Evolutionary conservation across 2,888 invertebrate species (phyloP), one percentile per base, ranked within the genome.

Genomic region (Sesia bembeciformis): DNA sequence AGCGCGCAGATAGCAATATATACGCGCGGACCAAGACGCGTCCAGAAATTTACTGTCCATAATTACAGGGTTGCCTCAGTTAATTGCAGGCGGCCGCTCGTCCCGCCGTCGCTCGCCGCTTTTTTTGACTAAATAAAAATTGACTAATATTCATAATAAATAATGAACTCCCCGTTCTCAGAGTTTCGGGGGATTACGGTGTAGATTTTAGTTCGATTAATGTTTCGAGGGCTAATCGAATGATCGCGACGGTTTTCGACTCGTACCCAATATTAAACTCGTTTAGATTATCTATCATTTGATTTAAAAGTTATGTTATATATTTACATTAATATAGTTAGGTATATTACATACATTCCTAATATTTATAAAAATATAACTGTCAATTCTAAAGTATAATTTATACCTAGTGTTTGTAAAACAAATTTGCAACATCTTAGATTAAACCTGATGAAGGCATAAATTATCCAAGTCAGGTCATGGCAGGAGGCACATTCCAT

Each of bases 21-120:
- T 67, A 61, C 66, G 53, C 54, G 70, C 67, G 65, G 73, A 67
- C 73, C 81, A 84, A 88, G 90, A 91, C 91, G 91, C 91, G 91
- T 92, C 92, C 91, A 91, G 91, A 92, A 92, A 94, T 94, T 94
- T 94, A 94, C 94, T 93, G 94, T 91, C 93, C 93, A 92, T 94
- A 94, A 94, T 94, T 94, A 93, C 92, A 94, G 94, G 94, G 93
- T 94, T 92, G 91, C 86, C 90, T 91, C 92, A 92, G 93, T 94
- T 94, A 94, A 94, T 94, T 94, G 94, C 93, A 93, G 93, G 82
- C 90, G 83, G 87, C 66, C 72, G 70, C 72, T 70, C 78, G 78
- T 66, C 79, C 78, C 76, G 75, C 78, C 76, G 75, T 68, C 80
- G 80, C 72, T 78, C 68, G 68, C 70, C 77, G 77, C 80, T 81